Evolutionary conservation across 2,797 vertebrate genomes (phyloP).

Genomic region (Uromys caudimaculatus): DNA sequence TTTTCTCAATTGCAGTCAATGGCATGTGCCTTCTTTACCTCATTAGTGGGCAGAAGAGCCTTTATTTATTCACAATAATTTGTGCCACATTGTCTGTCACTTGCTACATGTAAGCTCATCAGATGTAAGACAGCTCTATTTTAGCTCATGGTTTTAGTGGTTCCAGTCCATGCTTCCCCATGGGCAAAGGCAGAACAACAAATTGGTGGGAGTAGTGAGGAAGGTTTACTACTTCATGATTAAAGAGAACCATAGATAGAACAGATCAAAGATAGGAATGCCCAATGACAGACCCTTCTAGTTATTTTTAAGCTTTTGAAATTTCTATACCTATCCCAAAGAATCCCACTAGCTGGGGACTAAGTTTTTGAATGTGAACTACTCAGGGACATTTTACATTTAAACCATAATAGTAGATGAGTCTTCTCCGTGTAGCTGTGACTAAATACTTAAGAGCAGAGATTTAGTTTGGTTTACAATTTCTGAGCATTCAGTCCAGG

Average conservation of each 20-base stretch:
- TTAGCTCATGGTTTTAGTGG: not conserved
- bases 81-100: not conserved
- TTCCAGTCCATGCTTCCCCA: not conserved
- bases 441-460: not conserved
- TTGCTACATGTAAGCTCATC: not conserved
- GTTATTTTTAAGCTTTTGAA: not conserved
- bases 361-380: not conserved
- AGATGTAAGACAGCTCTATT: not conserved
- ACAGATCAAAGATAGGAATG: not conserved
- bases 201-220: not conserved
- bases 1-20: not conserved
- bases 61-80: not conserved
- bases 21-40: not conserved
- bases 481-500: not conserved
- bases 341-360: not conserved
- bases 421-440: not conserved
- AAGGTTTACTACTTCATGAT: not conserved
- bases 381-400: not conserved
- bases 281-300: not conserved
- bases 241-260: not conserved
- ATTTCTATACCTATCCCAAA: not conserved
- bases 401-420: not conserved
- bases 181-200: not conserved
- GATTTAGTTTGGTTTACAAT: not conserved
- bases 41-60: not conserved